A percentile compares a stretch with the other conserved stretches of the same genome.
These are phyloP conservation scores for Chionis minor DNA, from an alignment of 2,113 vertebrate species.

Conservation along the genomic window DNA sequence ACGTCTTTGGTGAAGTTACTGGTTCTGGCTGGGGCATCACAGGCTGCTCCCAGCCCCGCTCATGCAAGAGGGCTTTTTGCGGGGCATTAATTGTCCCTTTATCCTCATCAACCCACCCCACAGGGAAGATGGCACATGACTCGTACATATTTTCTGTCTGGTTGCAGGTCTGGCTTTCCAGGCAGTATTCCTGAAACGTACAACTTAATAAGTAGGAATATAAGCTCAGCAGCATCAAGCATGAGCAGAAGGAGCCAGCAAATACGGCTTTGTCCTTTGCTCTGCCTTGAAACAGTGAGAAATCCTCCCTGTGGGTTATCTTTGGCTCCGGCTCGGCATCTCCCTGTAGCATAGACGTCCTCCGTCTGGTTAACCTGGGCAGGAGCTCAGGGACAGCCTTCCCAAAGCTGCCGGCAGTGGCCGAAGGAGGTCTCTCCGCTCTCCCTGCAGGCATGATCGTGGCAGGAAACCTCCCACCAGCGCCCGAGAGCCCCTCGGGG, in stretches of 20 bases:
- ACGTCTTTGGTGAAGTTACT: background rate
- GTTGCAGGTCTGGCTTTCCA: background rate
- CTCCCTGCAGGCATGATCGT: rapidly evolving
- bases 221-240: background rate
- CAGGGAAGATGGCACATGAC: rapidly evolving
- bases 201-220: background rate
- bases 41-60: background rate
- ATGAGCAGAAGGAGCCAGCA: background rate
- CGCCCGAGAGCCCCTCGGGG: background rate
- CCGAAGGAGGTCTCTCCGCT: background rate
- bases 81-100: background rate
- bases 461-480: background rate
- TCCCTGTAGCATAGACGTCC: background rate
- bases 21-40: background rate
- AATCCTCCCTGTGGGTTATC: background rate
- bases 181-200: background rate
- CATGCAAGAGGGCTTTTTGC: background rate
- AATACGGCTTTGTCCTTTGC: background rate
- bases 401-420: background rate
- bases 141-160: background rate
- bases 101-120: rapidly evolving
- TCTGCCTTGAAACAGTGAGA: background rate
- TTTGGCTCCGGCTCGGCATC: background rate
- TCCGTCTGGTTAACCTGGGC: rapidly evolving
- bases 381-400: background rate